Percentiles rank a stretch among this genome's conserved stretches.
Conservation (phyloP, 1,140 invertebrate species). For the Tetramorium parvispinum region DNA sequence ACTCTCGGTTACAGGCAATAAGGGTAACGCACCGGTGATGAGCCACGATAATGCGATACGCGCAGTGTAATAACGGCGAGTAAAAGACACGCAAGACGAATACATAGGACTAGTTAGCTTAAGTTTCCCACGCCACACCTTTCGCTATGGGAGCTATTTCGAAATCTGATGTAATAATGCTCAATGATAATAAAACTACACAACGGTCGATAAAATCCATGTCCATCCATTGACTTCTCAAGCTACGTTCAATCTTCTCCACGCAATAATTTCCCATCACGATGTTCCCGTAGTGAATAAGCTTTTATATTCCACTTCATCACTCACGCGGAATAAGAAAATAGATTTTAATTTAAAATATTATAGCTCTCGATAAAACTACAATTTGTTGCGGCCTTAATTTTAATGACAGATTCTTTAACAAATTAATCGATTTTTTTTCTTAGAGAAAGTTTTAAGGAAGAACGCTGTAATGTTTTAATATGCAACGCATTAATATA, state of each 20-base stretch:
- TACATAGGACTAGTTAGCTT: conserved; percentile 20
- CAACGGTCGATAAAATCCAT: conserved; percentile 52
- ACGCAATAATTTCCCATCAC: background rate
- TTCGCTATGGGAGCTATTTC: conserved; percentile 28
- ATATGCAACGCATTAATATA: background rate
- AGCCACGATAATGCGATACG: conserved; percentile 14
- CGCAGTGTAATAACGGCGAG: conserved; percentile 22
- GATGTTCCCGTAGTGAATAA: background rate
- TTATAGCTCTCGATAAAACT: background rate
- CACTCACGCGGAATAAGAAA: background rate
- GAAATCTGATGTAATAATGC: conserved; percentile 45
- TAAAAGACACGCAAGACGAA: conserved; percentile 48
- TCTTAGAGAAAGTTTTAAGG: background rate
- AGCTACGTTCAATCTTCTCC: background rate
- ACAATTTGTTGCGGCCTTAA: background rate
- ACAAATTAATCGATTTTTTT: background rate
- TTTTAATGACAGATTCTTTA: background rate
- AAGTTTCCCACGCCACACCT: conserved; percentile 62
- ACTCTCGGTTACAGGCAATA: conserved; percentile 4
- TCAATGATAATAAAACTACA: conserved; percentile 36
- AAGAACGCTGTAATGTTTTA: background rate
- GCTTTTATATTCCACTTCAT: conserved; percentile 2
- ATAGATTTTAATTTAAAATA: conserved; percentile 31
- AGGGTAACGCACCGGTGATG: background rate
- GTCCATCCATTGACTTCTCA: conserved; percentile 10